These are phyloP conservation scores for Colostygia pectinataria DNA, from an alignment of 2,888 invertebrate genomes.

Conservation along the genomic window DNA sequence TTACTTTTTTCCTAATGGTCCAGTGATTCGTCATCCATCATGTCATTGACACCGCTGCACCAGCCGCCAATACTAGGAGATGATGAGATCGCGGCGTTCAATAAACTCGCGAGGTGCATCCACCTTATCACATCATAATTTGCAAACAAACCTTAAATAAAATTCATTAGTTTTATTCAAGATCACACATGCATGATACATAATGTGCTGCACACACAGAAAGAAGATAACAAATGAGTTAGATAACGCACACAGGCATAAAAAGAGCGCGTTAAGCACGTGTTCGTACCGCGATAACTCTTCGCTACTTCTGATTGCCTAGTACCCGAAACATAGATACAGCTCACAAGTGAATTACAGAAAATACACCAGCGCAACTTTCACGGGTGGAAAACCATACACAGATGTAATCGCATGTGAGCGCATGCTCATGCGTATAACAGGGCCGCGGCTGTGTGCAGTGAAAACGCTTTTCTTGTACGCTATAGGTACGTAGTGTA, in stretches of 20 bases:
- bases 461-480: constrained; percentile 69
- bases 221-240: constrained; percentile 25
- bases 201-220: constrained; percentile 22
- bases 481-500: constrained; percentile 51
- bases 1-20: constrained; percentile 39
- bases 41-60: constrained; percentile 78
- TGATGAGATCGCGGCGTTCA: constrained; percentile 71
- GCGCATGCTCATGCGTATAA: constrained; percentile 46
- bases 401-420: constrained; percentile 59
- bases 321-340: constrained; percentile 69
- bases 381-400: constrained; percentile 64
- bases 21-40: constrained; percentile 71
- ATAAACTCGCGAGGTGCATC: constrained; percentile 71
- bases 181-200: constrained; percentile 9
- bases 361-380: constrained; percentile 60
- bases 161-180: constrained; percentile 14
- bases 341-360: constrained; percentile 70
- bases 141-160: constrained; percentile 30
- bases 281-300: constrained; percentile 44
- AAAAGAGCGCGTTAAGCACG: constrained; percentile 41
- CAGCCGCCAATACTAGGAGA: constrained; percentile 68
- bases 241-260: constrained; percentile 57
- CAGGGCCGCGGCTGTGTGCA: constrained; percentile 47
- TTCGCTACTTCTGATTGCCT: constrained; percentile 54
- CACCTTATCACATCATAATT: constrained; percentile 59